These are phyloP conservation scores for Archocentrus centrarchus DNA, from an alignment of 2,113 vertebrate genomes.

Conservation along the genomic window DNA sequence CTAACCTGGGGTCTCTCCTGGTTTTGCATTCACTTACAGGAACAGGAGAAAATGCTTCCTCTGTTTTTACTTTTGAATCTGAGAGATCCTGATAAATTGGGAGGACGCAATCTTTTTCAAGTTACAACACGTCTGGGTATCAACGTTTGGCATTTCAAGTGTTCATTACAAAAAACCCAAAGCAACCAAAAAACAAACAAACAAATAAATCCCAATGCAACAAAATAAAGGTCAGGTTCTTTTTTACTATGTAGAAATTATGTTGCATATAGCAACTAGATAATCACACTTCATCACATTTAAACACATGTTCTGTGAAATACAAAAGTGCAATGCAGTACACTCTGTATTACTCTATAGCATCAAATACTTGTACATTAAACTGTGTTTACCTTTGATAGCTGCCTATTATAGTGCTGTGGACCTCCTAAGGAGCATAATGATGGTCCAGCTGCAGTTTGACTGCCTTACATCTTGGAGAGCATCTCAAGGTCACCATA, in stretches of 20 bases:
- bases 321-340: background rate
- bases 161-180: background rate
- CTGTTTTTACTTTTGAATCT: background rate
- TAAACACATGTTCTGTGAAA: background rate
- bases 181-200: background rate
- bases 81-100: background rate
- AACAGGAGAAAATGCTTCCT: fast-evolving
- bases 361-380: background rate
- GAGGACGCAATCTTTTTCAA: background rate
- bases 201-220: no score
- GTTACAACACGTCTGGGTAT: background rate
- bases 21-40: background rate
- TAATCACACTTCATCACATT: background rate
- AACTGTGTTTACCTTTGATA: background rate
- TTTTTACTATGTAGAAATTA: background rate
- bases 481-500: constrained; percentile 28
- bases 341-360: background rate
- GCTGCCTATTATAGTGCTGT: background rate
- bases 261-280: background rate
- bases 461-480: background rate
- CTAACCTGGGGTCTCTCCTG: background rate
- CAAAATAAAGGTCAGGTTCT: no score
- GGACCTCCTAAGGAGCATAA: background rate
- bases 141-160: background rate
- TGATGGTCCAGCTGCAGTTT: background rate